Percentiles rank a stretch among this genome's conserved stretches.
These are phyloP conservation scores for Drosophila pandora DNA, from an alignment of 1,140 invertebrate genomes.

Conservation along the genomic window DNA sequence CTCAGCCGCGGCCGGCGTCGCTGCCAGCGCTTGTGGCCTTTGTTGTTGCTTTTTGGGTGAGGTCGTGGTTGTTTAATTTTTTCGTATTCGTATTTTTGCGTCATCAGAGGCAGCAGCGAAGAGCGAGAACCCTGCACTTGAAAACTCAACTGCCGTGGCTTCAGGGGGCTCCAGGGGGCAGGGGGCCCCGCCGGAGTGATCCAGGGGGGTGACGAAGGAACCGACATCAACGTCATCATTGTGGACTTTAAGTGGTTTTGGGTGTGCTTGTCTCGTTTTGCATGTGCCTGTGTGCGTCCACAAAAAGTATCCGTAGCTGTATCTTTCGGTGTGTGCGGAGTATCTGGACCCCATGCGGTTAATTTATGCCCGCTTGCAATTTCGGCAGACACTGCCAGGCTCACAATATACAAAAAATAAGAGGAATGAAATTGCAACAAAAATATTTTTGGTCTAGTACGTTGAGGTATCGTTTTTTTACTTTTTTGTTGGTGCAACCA, in stretches of 20 bases:
- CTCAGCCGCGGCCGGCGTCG: slow-evolving; percentile 10
- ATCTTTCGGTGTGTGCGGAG: slow-evolving; percentile 39
- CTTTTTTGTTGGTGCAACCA: slow-evolving; percentile 58
- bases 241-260: slow-evolving; percentile 81
- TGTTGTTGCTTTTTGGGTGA: slow-evolving; percentile 76
- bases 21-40: slow-evolving; percentile 30
- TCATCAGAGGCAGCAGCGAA: slow-evolving; percentile 51
- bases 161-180: not conserved
- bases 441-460: slow-evolving; percentile 77
- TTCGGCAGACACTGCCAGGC: slow-evolving; percentile 72
- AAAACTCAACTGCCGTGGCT: slow-evolving; percentile 77
- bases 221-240: slow-evolving; percentile 79
- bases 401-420: slow-evolving; percentile 35
- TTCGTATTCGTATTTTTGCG: slow-evolving; percentile 65
- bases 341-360: slow-evolving; percentile 80
- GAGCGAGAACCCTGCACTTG: slow-evolving; percentile 59
- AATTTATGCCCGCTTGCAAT: slow-evolving; percentile 81
- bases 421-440: slow-evolving; percentile 41
- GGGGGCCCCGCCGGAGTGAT: not conserved
- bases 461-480: slow-evolving; percentile 15
- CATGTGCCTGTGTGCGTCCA: slow-evolving; percentile 39
- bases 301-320: slow-evolving; percentile 15
- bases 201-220: slow-evolving; percentile 12
- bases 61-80: slow-evolving; percentile 66
- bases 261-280: slow-evolving; percentile 71